Percentiles rank a stretch among this genome's conserved stretches.
Conservation (phyloP, 2,797 vertebrate species). For the Arremon brunneinucha region DNA sequence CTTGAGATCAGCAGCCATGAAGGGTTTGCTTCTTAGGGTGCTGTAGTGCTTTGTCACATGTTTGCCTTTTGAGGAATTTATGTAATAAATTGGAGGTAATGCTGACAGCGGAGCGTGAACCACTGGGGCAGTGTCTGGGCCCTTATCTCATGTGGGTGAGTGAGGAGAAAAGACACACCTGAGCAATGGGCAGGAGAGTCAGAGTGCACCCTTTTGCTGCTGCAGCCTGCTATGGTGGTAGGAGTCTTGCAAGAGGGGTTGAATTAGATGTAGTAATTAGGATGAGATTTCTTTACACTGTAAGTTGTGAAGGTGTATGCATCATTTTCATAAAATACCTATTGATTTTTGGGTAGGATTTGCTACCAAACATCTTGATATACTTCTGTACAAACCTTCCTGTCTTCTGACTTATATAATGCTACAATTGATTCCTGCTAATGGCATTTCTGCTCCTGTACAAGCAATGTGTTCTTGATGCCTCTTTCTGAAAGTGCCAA, state of each 20-base stretch:
- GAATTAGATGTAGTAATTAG: too few species aligned
- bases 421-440: not conserved
- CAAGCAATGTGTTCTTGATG: not conserved
- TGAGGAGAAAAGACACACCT: not conserved
- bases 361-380: not conserved
- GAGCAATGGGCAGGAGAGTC: not conserved
- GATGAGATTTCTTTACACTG: not conserved
- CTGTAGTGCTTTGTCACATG: not conserved
- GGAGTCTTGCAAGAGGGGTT: not conserved
- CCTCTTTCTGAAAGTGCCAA: not conserved
- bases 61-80: not conserved
- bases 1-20: rapidly evolving
- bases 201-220: not conserved
- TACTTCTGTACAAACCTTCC: not conserved
- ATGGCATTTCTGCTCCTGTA: not conserved
- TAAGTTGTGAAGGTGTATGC: rapidly evolving
- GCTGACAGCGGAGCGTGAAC: rapidly evolving
- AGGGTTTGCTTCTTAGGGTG: not conserved
- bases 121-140: not conserved
- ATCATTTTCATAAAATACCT: not conserved
- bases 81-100: not conserved
- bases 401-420: not conserved
- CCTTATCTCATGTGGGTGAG: rapidly evolving
- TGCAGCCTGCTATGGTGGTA: not conserved
- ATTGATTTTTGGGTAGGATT: not conserved